Evolutionary conservation across 2,113 vertebrate genomes (phyloP), one percentile per base, ranked within the genome.

Genomic region (Phalacrocorax pelagicus): DNA sequence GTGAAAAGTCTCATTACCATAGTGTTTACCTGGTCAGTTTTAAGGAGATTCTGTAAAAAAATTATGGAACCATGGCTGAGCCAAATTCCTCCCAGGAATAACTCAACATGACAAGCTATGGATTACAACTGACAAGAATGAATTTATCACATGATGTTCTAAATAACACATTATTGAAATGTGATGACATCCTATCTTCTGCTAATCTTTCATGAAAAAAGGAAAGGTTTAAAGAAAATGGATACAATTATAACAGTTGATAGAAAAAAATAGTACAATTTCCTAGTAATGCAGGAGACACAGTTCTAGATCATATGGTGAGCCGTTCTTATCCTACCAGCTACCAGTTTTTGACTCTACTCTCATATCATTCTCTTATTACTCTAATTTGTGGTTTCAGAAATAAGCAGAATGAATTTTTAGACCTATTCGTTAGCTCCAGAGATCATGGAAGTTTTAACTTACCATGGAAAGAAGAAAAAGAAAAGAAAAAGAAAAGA

Each of bases 1-100:
- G 81, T 58, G 70, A 61, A 97, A 95, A 94, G 67, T 52, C n/a
- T 96, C 71, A 74, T 95, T 97, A 96, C 84, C 47, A 75, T 82
- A 95, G 27, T 84, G 86, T 97, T 96, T 97, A 95, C 78, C 24
- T 86, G 86, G 73, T 84, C 34, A 92, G 36, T 72, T 47, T 58
- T 96, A 67, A 85, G 44, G 11, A 67, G 12, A 70, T 63, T 88
- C 29, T 82, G n/a, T 58, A 36, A 54, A 42, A 42, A 89, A 51
- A n/a, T 27, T 67, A 59, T 20, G 15, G 11, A 86, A 12, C 9
- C 36, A 61, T n/a, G 15, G 8, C 22, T 90, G n/a, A 90, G 10
- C 23, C 66, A 79, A 82, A 75, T 71, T 67, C 5, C 51, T 65
- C 34, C 57, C 65, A 59, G 29, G 29, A 88, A 54, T 81, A 94